Percentiles rank a stretch among this genome's conserved stretches.
Conservation (phyloP, 2,888 invertebrate species). For the Invenusta paracnida region DNA sequence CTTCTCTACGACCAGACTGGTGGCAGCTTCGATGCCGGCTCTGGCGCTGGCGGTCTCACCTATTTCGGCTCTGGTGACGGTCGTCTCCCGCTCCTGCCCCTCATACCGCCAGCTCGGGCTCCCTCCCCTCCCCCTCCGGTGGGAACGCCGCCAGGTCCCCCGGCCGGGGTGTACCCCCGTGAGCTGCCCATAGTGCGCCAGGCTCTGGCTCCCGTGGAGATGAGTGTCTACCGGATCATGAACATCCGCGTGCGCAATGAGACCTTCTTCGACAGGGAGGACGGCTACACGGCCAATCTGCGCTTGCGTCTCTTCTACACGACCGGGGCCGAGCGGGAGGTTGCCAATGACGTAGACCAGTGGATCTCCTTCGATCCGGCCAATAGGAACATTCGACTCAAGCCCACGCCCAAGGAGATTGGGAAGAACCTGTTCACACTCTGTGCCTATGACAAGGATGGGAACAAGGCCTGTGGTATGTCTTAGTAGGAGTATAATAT, state of each 20-base stretch:
- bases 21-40: background rate
- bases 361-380: conserved; percentile 11
- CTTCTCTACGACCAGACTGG: conserved; percentile 19
- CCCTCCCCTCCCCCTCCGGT: background rate
- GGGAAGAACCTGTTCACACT: conserved; percentile 8
- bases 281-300: background rate
- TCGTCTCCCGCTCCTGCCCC: background rate
- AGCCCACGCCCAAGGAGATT: background rate
- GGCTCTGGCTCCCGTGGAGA: background rate
- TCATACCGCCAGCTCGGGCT: background rate
- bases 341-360: background rate
- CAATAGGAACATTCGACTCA: background rate
- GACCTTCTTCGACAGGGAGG: conserved; percentile 20
- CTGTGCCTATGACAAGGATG: conserved; percentile 16
- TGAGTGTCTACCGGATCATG: background rate
- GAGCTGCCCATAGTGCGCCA: background rate
- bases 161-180: background rate
- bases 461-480: conserved; percentile 9
- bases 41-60: background rate
- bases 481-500: background rate
- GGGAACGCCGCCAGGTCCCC: background rate
- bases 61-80: conserved; percentile 2
- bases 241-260: background rate
- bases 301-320: background rate
- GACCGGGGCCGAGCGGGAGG: background rate